Base-by-base conservation (phyloP, 1,140 invertebrate species). In the Drosophila biarmipes region DNA sequence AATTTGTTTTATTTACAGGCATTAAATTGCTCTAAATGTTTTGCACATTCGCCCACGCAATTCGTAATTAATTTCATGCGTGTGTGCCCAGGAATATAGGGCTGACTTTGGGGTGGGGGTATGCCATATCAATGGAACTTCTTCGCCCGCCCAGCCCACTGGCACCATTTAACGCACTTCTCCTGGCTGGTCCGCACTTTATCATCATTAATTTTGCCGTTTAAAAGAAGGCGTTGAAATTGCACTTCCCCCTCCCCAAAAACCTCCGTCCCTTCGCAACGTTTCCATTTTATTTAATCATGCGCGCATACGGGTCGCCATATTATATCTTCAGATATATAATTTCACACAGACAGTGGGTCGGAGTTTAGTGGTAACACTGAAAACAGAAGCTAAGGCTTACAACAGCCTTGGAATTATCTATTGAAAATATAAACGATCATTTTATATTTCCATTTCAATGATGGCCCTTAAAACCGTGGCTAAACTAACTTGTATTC, bases 221-320 rank as follows among this genome's bases (percentile, higher is more conserved):
- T 80, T 80, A 80, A 80, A 75, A 59, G 49, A 29, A 61, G 49
- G 71, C 71, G 54, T 75, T 71, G 54, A 80, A 80, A 80, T 80
- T 71, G 58, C 78, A 80, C 80, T 80, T 46, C 15, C 5, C 17
- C n/a, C 21, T 21, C 12, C 24, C 6, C 17, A 29, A 17, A 31
- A 51, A 17, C 15, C 6, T n/a, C 11, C 11, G 29, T 15, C 48
- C 29, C 11, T 15, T 15, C 12, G n/a, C 43, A 52, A 34, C 42
- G 12, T 24, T 69, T 49, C 27, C 42, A 45, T 51, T 27, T 57
- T 74, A 71, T 74, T 79, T 80, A 80, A 80, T 80, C 78, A 80
- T 56, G 43, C 49, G 43, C 15, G 43, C 58, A 58, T 80, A 80
- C 54, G 77, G 77, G 58, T 80, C 31, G 63, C 53, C 56, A 71